Conservation (phyloP, 2,797 vertebrate genomes). For the Falco berigora region DNA sequence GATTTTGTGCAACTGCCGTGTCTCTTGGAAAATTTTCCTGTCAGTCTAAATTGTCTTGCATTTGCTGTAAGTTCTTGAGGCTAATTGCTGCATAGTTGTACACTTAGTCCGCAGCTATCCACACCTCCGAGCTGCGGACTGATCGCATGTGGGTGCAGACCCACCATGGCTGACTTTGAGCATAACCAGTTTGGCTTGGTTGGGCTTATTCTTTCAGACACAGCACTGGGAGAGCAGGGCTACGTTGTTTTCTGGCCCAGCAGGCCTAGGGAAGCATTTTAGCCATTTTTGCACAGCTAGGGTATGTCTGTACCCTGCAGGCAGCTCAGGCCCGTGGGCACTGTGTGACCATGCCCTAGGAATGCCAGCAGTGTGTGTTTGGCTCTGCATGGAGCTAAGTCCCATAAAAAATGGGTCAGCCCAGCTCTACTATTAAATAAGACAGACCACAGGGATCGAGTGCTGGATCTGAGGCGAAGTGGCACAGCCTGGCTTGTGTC, state of each 20-base stretch:
- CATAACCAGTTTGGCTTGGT: neutral
- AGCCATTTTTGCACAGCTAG: neutral
- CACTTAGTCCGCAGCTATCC: neutral
- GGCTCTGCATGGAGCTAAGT: neutral
- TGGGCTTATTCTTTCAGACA: neutral
- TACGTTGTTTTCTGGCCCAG: neutral
- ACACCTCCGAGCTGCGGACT: fast-evolving
- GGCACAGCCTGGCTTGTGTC: neutral
- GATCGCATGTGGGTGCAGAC: neutral
- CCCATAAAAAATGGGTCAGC: neutral
- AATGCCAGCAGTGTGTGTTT: neutral
- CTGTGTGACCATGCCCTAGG: neutral
- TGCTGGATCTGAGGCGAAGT: neutral
- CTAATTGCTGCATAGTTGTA: neutral
- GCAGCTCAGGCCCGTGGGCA: neutral
- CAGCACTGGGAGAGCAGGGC: neutral
- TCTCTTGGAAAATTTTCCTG: conserved; percentile 7
- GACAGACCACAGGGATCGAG: neutral
- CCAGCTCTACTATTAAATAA: neutral
- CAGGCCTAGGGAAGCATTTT: neutral
- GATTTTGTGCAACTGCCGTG: neutral
- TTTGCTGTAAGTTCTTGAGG: neutral
- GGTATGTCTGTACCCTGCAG: neutral
- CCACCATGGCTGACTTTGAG: neutral
- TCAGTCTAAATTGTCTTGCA: conserved; percentile 4